Percentiles rank a stretch among this genome's conserved stretches.
Conservation (phyloP, 2,113 vertebrate species). For the Pipra filicauda region DNA sequence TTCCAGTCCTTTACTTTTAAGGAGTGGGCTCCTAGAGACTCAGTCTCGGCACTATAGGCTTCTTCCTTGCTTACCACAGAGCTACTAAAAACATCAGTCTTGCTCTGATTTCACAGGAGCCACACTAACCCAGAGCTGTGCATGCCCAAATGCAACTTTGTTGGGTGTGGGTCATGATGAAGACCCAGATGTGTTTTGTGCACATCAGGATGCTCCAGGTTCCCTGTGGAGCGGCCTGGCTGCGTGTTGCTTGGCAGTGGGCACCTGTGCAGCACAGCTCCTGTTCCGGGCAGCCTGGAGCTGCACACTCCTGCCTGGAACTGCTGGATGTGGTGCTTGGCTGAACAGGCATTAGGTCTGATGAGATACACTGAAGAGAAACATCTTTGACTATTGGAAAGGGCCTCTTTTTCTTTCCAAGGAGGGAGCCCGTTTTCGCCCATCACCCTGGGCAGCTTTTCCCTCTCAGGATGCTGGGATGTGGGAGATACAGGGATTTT, state of each 20-base stretch:
- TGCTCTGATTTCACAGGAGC: neutral
- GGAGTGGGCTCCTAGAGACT: neutral
- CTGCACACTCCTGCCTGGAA: neutral
- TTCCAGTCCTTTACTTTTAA: neutral
- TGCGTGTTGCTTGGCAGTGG: neutral
- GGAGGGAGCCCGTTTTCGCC: fast-evolving
- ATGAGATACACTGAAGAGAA: neutral
- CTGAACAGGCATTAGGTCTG: fast-evolving
- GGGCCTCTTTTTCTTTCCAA: neutral
- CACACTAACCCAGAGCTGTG: fast-evolving
- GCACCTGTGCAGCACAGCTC: neutral
- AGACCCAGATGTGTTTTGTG: neutral
- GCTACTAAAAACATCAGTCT: neutral
- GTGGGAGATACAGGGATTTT: neutral
- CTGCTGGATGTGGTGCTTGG: neutral
- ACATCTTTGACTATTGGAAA: neutral
- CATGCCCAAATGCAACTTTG: fast-evolving
- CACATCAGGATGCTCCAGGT: neutral
- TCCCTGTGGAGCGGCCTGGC: neutral
- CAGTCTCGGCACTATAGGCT: neutral
- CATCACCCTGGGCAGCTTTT: neutral
- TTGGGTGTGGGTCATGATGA: fast-evolving
- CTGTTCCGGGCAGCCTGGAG: neutral
- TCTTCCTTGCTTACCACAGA: neutral
- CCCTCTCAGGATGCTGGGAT: neutral